These are phyloP conservation scores for Epinephelus fuscoguttatus DNA, from an alignment of 2,113 vertebrate genomes.

Conservation along the genomic window DNA sequence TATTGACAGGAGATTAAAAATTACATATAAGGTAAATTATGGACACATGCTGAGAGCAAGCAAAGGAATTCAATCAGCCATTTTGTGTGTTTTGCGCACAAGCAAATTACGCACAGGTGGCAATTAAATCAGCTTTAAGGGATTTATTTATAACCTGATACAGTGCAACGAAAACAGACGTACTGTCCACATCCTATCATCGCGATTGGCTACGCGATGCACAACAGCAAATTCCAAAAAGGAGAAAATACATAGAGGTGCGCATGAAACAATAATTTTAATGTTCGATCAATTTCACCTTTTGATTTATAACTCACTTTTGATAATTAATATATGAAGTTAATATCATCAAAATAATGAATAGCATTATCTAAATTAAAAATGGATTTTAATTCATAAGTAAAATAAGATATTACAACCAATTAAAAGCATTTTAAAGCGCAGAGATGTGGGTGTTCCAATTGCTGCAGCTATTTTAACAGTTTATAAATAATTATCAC, in stretches of 20 bases:
- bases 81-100: conserved; percentile 10
- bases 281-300: neutral
- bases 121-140: neutral
- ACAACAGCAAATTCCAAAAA: neutral
- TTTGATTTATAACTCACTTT: neutral
- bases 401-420: no score
- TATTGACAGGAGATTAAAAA: neutral
- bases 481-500: neutral
- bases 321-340: neutral
- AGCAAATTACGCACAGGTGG: neutral
- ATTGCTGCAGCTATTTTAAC: neutral
- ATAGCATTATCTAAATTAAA: neutral
- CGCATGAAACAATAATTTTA: neutral
- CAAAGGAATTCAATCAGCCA: neutral
- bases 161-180: neutral
- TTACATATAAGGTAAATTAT: neutral
- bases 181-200: neutral
- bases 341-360: neutral
- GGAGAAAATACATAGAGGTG: neutral
- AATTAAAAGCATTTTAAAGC: neutral
- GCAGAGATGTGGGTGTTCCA: neutral
- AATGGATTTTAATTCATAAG: neutral
- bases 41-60: neutral
- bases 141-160: neutral
- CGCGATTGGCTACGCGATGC: neutral